phyloP scores from a whole-genome alignment of 2,797 vertebrate species.

The Rhynchonycteris naso region DNA sequence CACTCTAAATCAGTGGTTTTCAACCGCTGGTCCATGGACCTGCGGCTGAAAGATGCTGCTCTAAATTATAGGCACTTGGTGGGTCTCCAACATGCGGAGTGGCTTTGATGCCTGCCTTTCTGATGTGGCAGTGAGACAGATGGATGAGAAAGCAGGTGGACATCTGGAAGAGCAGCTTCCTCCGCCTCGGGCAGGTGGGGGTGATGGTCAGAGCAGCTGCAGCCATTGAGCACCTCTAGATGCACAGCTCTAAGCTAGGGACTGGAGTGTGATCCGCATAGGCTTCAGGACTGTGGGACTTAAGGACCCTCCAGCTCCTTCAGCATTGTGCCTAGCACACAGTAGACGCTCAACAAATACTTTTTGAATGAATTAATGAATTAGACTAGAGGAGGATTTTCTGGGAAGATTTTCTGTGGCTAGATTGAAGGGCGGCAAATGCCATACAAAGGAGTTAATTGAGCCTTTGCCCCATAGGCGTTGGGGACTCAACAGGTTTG shows the following conservation, averaged over 20 bases:
- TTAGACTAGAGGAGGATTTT: slow-evolving; percentile 46
- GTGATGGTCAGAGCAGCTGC: background rate
- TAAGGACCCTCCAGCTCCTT: background rate
- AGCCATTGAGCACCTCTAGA: background rate
- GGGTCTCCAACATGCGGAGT: background rate
- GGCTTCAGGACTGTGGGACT: background rate
- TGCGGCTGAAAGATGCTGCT: too few species aligned
- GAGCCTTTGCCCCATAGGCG: slow-evolving; percentile 13
- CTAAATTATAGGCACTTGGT: background rate
- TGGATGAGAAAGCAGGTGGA: background rate
- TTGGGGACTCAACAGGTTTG: slow-evolving; percentile 65
- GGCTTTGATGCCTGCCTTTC: slow-evolving; percentile 23
- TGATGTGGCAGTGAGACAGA: background rate
- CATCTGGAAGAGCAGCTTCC: background rate
- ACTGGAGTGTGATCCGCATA: background rate
- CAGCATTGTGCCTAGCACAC: background rate
- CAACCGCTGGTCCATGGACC: too few species aligned
- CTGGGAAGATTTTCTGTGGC: slow-evolving; percentile 14
- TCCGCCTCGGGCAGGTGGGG: background rate
- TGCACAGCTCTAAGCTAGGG: background rate
- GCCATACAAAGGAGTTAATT: slow-evolving; percentile 55
- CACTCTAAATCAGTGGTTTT: background rate
- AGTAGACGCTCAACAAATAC: background rate
- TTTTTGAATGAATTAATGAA: slow-evolving; percentile 19
- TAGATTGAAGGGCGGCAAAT: background rate